A percentile compares a stretch with the other conserved stretches of the same genome.
Evolutionary conservation across 2,888 invertebrate genomes (phyloP).

Genomic region (Agrotis segetum): DNA sequence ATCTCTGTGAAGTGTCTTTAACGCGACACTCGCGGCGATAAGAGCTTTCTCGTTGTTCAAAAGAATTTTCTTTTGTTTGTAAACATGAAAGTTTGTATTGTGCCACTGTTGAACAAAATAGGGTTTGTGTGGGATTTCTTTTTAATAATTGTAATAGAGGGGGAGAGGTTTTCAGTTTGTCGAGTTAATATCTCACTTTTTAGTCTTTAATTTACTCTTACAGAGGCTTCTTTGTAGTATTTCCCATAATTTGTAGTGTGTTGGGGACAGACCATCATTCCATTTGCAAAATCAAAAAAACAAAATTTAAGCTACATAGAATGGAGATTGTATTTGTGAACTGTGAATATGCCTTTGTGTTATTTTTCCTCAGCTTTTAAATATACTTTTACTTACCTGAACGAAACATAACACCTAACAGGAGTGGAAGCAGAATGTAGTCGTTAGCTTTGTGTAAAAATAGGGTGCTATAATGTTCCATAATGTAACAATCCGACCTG

Average conservation of each 20-base stretch:
- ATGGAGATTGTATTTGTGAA: not conserved
- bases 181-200: not conserved
- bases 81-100: constrained; percentile 83
- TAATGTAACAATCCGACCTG: constrained; percentile 76
- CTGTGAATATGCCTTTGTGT: not conserved
- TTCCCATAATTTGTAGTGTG: not conserved
- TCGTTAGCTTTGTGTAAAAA: constrained; percentile 25
- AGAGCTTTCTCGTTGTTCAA: constrained; percentile 84
- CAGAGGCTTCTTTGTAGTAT: not conserved
- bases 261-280: not conserved
- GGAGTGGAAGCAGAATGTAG: not conserved
- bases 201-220: constrained; percentile 9
- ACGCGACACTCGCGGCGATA: constrained; percentile 83
- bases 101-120: constrained; percentile 57
- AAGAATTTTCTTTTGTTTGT: constrained; percentile 81
- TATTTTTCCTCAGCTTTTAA: not conserved
- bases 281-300: not conserved
- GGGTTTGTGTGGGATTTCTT: constrained; percentile 52
- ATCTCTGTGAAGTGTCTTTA: constrained; percentile 87
- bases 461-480: constrained; percentile 54
- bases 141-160: constrained; percentile 54
- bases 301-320: not conserved
- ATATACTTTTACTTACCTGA: not conserved
- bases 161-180: constrained; percentile 26
- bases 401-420: not conserved